Evolutionary conservation across 2,797 vertebrate species (phyloP), one percentile per base, ranked within the genome.

Genomic region (Huso huso): DNA sequence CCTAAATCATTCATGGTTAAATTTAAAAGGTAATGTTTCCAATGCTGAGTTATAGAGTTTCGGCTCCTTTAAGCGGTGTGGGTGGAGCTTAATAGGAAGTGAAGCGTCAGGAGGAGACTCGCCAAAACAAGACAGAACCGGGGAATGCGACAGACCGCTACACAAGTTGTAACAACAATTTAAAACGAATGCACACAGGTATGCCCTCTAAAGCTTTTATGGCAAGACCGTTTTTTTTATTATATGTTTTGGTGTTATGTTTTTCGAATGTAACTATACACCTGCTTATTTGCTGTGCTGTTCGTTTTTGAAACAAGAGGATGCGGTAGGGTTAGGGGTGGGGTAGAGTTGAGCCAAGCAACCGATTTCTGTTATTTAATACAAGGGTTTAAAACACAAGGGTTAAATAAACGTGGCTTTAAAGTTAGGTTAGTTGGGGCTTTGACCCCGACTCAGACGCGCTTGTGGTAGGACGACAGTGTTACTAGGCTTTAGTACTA

Each of bases 11-110:
- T 1, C 18, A 18, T 18, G 18, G 18, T 18, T 18, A 18, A 18
- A 18, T 18, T 18, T 1, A 18, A 18, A 18, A 18, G 18, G 18
- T 18, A 18, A 18, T 18, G 18, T 18, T 18, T 18, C 18, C 18
- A 18, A 18, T 18, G 18, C 18, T 18, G 18, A 18, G 18, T 18
- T 18, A 18, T 18, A 18, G 18, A 18, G 18, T 18, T 18, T 1
- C 82, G 83, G 60, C 77, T 61, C 84, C 90, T 90, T 90, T 90
- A 90, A 91, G 82, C 1, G 52, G 13, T 50, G 66, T 78, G 86
- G 88, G 88, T 79, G 89, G 81, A 77, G 85, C 51, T 62, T 71
- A 70, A 78, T 65, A 78, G 75, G 79, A 82, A 86, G 81, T 69
- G 55, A 76, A 77, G 78, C 78, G 75, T 84, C 80, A 75, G 74